phyloP scores from a whole-genome alignment of 2,797 vertebrate genomes.

The Sphenopsis melanotis region DNA sequence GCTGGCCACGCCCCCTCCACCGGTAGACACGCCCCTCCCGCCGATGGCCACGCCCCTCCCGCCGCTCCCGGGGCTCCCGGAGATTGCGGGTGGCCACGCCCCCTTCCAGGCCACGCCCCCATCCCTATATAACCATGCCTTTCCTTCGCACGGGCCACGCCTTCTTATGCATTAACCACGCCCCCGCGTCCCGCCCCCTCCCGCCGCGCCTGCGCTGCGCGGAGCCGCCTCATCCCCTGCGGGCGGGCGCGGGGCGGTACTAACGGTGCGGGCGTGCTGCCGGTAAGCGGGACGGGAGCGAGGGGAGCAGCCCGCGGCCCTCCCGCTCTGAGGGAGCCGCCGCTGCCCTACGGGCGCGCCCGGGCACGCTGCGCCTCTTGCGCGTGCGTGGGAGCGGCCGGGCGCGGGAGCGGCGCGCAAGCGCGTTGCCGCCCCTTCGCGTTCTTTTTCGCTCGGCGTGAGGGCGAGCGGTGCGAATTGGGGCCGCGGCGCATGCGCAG shows the following conservation, averaged over 20 bases:
- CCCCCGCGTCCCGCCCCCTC: background rate
- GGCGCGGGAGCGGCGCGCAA: background rate
- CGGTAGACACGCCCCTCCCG: background rate
- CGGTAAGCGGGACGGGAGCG: background rate
- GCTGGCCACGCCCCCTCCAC: background rate
- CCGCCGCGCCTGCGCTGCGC: background rate
- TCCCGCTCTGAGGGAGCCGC: background rate
- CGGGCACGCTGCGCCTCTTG: background rate
- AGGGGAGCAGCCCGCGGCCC: no score
- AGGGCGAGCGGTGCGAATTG: fast-evolving
- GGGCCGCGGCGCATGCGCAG: fast-evolving
- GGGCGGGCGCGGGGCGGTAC: background rate
- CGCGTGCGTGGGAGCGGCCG: background rate
- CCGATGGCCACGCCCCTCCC: background rate
- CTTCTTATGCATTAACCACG: fast-evolving
- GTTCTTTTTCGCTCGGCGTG: background rate
- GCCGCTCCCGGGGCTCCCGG: background rate
- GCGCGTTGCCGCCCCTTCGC: background rate
- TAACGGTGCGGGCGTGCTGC: background rate
- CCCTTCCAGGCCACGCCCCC: background rate
- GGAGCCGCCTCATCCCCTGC: background rate
- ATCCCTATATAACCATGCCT: fast-evolving
- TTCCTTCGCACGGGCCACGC: fast-evolving
- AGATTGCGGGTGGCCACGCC: fast-evolving
- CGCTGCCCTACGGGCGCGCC: background rate